These are phyloP conservation scores for Pseudorectes ferrugineus DNA, from an alignment of 2,113 vertebrate genomes.

Conservation along the genomic window DNA sequence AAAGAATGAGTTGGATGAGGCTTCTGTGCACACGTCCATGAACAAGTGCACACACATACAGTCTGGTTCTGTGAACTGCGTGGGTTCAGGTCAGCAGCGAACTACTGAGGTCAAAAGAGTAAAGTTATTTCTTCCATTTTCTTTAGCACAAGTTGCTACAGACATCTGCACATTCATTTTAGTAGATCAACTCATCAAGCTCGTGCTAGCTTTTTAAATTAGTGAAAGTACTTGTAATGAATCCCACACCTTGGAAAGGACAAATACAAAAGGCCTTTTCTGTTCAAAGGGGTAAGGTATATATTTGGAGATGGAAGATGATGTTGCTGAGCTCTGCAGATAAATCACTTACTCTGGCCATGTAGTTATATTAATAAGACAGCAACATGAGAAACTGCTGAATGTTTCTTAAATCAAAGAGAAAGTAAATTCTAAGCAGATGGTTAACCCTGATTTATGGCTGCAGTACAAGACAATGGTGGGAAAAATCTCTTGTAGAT, in stretches of 20 bases:
- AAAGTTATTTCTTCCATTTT: neutral
- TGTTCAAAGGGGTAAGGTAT: neutral
- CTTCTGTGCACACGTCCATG: neutral
- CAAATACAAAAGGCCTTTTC: neutral
- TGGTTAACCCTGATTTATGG: neutral
- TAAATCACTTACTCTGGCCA: neutral
- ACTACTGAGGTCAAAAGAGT: neutral
- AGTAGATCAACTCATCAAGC: neutral
- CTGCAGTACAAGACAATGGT: neutral
- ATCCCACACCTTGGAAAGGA: neutral
- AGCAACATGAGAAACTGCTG: neutral
- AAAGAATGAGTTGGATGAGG: neutral
- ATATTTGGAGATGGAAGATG: neutral
- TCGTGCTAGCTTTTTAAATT: neutral
- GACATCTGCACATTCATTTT: neutral
- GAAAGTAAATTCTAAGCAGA: neutral
- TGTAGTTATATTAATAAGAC: neutral
- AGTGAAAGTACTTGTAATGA: neutral
- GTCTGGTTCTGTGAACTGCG: neutral
- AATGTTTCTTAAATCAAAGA: neutral
- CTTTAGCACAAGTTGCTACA: neutral
- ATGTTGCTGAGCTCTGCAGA: neutral
- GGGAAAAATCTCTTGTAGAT: neutral
- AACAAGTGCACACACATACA: rapidly evolving
- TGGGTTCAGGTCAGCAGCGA: neutral